These are phyloP conservation scores for Pyxicephalus adspersus DNA, from an alignment of 2,113 vertebrate genomes.

Conservation along the genomic window DNA sequence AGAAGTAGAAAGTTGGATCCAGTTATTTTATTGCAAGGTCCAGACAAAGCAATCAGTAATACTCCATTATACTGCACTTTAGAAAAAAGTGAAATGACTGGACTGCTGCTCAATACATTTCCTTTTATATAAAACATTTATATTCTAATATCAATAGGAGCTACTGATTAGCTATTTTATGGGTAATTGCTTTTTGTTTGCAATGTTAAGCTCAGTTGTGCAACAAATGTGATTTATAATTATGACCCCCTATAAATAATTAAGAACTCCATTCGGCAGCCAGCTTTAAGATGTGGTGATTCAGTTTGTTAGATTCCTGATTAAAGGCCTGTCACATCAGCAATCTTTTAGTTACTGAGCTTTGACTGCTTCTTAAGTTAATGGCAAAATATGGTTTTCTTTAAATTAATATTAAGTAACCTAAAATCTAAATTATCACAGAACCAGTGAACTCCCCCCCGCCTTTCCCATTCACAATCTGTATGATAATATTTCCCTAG, in stretches of 20 bases:
- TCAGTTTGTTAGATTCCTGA: conserved; percentile 16
- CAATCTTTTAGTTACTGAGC: background rate
- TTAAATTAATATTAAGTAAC: background rate
- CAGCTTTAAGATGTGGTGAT: background rate
- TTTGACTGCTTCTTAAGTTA: conserved; percentile 3
- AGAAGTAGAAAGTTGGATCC: too few species aligned
- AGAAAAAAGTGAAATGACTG: too few species aligned
- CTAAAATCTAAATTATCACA: too few species aligned
- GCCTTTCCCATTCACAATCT: too few species aligned
- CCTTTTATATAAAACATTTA: conserved; percentile 3
- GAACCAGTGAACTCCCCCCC: too few species aligned
- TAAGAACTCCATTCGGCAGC: background rate
- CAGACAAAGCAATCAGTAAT: too few species aligned
- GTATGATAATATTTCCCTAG: too few species aligned
- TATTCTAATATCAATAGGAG: background rate
- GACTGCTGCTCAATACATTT: too few species aligned
- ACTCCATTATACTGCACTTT: too few species aligned
- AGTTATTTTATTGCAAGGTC: too few species aligned
- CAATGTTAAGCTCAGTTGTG: background rate
- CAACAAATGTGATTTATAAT: background rate
- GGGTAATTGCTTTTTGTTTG: conserved; percentile 5
- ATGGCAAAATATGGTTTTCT: background rate
- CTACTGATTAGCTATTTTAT: conserved; percentile 17
- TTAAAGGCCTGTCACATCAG: conserved; percentile 9
- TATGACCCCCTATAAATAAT: conserved; percentile 13